Percentiles rank a stretch among this genome's conserved stretches.
Evolutionary conservation across 2,113 vertebrate genomes (phyloP).

Genomic region (Gasterosteus nipponicus): DNA sequence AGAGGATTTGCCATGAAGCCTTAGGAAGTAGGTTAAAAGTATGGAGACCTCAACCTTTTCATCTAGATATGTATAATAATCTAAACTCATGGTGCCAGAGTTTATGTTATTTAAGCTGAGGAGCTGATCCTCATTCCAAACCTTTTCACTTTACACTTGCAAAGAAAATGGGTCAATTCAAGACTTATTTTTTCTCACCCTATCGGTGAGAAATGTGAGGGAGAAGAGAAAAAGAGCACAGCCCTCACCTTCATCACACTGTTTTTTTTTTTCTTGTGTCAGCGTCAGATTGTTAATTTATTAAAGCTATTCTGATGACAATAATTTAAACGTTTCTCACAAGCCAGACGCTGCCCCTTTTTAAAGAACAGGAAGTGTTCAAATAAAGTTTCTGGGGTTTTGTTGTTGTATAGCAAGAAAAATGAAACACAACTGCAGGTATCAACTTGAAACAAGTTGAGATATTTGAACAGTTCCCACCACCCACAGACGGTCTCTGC

Average conservation of each 20-base stretch:
- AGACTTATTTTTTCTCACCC: not conserved
- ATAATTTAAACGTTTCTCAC: not conserved
- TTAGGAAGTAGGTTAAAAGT: not conserved
- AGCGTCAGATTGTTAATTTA: not conserved
- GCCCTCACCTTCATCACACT: not conserved
- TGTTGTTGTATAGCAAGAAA: not conserved
- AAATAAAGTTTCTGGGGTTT: not conserved
- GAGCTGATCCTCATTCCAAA: not conserved
- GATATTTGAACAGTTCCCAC: constrained; percentile 26
- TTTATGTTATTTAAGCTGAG: not conserved
- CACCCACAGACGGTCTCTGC: constrained; percentile 43
- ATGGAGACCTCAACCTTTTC: not conserved
- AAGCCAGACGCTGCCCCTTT: not conserved
- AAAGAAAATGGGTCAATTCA: not conserved
- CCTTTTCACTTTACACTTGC: not conserved
- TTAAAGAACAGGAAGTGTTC: too few relatives aligned
- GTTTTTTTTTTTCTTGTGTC: not conserved
- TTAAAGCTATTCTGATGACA: not conserved
- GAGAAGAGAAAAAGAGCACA: not conserved
- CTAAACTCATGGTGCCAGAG: not conserved
- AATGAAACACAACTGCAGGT: not conserved
- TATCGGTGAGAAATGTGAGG: not conserved
- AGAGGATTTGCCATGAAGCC: not conserved
- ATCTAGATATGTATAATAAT: not conserved
- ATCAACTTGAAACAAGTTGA: constrained; percentile 48